Conservation (phyloP, 2,113 vertebrate genomes). For the Lophius piscatorius region DNA sequence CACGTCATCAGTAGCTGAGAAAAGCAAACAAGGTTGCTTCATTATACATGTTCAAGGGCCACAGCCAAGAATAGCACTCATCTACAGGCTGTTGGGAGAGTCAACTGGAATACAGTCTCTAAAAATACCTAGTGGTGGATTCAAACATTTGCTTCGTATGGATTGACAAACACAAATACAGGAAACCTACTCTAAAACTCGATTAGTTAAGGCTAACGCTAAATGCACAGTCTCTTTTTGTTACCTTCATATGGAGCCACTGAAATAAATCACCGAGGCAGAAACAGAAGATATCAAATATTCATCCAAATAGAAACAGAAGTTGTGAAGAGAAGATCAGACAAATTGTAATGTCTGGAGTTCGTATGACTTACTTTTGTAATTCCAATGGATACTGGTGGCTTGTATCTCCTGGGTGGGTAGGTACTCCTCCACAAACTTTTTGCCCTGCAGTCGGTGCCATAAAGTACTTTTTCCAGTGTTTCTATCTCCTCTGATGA, state of each 20-base stretch:
- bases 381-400: conserved; percentile 99
- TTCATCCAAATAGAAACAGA: conserved; percentile 5
- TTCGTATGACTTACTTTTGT: conserved; percentile 89
- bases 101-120: too few species aligned
- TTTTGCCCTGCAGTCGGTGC: conserved; percentile 96
- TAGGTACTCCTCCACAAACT: conserved; percentile 97
- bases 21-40: conserved; percentile 5
- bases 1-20: conserved; percentile 93
- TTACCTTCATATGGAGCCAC: conserved; percentile 80
- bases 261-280: conserved; percentile 58
- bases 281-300: conserved; percentile 58
- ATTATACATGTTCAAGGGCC: conserved; percentile 2
- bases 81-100: not conserved
- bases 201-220: conserved; percentile 17
- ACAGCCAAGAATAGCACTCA: not conserved
- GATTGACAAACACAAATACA: too few species aligned
- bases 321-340: not conserved
- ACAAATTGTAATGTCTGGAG: not conserved
- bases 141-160: too few species aligned
- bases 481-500: conserved; percentile 96
- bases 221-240: not conserved
- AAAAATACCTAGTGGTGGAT: too few species aligned
- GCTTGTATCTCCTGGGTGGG: conserved; percentile 99
- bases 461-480: conserved; percentile 97
- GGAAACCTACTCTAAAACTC: not conserved